Conservation (phyloP, 2,888 invertebrate genomes). For the Gymnocheta viridis region DNA sequence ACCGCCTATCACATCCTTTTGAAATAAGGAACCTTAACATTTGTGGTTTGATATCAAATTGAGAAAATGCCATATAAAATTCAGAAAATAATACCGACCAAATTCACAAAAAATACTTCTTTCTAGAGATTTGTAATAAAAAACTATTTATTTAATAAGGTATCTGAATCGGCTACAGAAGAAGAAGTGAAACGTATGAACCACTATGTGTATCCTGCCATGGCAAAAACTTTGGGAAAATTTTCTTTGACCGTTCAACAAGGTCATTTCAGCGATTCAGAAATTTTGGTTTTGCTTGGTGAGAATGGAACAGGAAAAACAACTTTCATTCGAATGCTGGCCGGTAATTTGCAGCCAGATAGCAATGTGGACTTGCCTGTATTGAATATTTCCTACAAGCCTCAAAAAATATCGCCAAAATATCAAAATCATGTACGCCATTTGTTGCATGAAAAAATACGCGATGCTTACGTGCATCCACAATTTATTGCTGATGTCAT, state of each 20-base stretch:
- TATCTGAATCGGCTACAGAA: conserved; percentile 98
- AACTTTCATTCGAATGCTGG: conserved; percentile 98
- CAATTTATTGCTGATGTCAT: conserved; percentile 99
- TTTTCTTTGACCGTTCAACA: conserved; percentile 91
- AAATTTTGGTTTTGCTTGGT: conserved; percentile 97
- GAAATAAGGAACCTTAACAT: too few relatives aligned
- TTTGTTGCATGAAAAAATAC: conserved; percentile 96
- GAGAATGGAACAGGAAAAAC: conserved; percentile 99
- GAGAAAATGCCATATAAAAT: too few relatives aligned
- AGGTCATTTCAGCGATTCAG: conserved; percentile 99
- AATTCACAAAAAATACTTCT: too few relatives aligned
- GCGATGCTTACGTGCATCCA: conserved; percentile 98
- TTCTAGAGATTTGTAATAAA: too few relatives aligned
- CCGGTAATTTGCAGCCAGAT: conserved; percentile 97
- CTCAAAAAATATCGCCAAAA: conserved; percentile 99
- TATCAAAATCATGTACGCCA: conserved; percentile 96
- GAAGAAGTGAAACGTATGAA: conserved; percentile 98
- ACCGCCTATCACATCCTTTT: too few relatives aligned
- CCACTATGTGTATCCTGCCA: conserved; percentile 96
- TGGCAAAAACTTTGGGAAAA: conserved; percentile 90
- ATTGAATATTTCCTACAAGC: conserved; percentile 99
- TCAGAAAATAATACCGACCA: too few relatives aligned
- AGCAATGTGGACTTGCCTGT: conserved; percentile 87
- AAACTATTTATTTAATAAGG: conserved; percentile 79
- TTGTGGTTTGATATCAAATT: too few relatives aligned